A percentile compares a stretch with the other conserved stretches of the same genome.
Conservation (phyloP, 2,797 vertebrate genomes). For the Argentina silus region DNA sequence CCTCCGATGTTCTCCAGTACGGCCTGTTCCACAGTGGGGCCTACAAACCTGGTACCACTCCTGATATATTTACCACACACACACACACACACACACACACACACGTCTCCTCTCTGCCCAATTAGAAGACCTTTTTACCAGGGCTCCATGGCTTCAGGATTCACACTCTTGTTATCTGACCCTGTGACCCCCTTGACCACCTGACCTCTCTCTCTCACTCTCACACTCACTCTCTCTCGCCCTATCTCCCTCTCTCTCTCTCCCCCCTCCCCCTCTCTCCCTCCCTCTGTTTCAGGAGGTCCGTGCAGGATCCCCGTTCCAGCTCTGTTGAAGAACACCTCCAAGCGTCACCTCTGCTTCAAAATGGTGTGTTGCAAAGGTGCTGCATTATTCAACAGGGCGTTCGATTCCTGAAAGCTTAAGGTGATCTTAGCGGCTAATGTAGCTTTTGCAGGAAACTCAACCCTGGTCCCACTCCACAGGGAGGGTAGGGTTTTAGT, state of each 20-base stretch:
- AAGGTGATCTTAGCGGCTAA: too few species aligned
- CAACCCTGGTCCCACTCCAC: too few species aligned
- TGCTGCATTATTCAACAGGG: too few species aligned
- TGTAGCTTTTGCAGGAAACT: too few species aligned
- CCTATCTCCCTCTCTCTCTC: not conserved
- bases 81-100: not conserved
- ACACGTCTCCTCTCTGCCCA: not conserved
- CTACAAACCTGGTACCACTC: slow-evolving; percentile 13
- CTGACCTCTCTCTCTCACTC: not conserved
- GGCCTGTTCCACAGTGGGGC: slow-evolving; percentile 60
- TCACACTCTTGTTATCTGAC: not conserved
- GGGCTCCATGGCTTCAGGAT: not conserved
- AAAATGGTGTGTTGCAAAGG: slow-evolving; percentile 29
- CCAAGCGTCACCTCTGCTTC: slow-evolving; percentile 48
- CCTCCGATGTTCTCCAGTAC: slow-evolving; percentile 25
- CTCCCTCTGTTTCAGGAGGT: slow-evolving; percentile 9
- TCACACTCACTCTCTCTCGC: not conserved
- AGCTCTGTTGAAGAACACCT: slow-evolving; percentile 57
- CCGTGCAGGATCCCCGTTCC: slow-evolving; percentile 38
- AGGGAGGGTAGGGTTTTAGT: too few species aligned
- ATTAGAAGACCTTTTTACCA: not conserved
- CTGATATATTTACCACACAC: too few species aligned
- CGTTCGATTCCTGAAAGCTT: too few species aligned
- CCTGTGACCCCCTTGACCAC: not conserved
- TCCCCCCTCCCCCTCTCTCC: not conserved